A percentile compares a stretch with the other conserved stretches of the same genome.
These are phyloP conservation scores for Cephalotes varians DNA, from an alignment of 2,888 invertebrate species.

Conservation along the genomic window DNA sequence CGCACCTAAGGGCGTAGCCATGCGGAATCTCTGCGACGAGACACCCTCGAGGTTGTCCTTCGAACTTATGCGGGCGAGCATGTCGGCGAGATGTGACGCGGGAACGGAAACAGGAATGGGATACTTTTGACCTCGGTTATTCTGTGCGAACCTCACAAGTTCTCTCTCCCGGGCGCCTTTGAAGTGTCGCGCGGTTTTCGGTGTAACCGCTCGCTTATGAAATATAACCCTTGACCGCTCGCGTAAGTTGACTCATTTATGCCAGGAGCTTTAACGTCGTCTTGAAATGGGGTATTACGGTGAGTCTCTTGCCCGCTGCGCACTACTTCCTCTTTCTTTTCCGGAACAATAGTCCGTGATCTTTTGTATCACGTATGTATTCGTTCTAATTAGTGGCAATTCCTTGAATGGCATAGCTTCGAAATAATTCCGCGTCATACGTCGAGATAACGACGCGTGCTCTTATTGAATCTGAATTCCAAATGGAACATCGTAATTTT, in stretches of 20 bases:
- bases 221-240: slow-evolving; percentile 53
- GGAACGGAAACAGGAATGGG: slow-evolving; percentile 61
- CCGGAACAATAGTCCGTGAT: slow-evolving; percentile 32
- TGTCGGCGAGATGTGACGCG: slow-evolving; percentile 27
- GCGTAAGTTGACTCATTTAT: slow-evolving; percentile 45
- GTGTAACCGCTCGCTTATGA: slow-evolving; percentile 64
- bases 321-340: slow-evolving; percentile 31
- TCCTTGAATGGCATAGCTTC: slow-evolving; percentile 16
- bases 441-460: neutral
- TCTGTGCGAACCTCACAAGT: slow-evolving; percentile 57
- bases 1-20: slow-evolving; percentile 74
- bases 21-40: slow-evolving; percentile 72
- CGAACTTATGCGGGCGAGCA: slow-evolving; percentile 68
- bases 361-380: slow-evolving; percentile 37
- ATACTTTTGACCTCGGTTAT: slow-evolving; percentile 71
- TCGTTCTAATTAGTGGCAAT: slow-evolving; percentile 47
- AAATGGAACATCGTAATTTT: slow-evolving; percentile 14
- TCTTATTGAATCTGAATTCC: slow-evolving; percentile 13
- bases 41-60: slow-evolving; percentile 68
- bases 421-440: slow-evolving; percentile 15
- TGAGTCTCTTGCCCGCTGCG: slow-evolving; percentile 10
- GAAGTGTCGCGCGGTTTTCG: slow-evolving; percentile 68
- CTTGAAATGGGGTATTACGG: slow-evolving; percentile 40
- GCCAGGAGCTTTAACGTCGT: slow-evolving; percentile 22
- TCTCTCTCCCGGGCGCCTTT: slow-evolving; percentile 66